Evolutionary conservation across 2,113 vertebrate species (phyloP).

Genomic region (Willisornis vidua): DNA sequence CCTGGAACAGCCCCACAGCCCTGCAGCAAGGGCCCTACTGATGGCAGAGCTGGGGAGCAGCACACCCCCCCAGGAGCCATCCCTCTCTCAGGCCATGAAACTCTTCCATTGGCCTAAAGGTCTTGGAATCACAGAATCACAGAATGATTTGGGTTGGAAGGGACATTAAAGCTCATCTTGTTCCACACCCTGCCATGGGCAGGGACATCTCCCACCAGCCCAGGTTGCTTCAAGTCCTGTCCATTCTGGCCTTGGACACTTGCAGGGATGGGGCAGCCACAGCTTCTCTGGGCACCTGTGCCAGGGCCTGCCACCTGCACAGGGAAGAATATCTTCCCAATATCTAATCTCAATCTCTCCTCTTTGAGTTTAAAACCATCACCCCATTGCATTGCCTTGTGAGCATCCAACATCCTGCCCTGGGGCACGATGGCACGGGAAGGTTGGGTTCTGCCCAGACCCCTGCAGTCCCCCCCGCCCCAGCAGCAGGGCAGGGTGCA

Average conservation of each 20-base stretch:
- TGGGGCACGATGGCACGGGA: background rate
- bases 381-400: background rate
- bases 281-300: background rate
- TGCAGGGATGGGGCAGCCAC: background rate
- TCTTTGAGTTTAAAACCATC: background rate
- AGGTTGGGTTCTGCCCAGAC: background rate
- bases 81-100: background rate
- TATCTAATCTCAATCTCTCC: background rate
- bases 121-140: background rate
- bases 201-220: background rate
- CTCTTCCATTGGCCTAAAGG: background rate
- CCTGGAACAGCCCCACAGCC: background rate
- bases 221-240: background rate
- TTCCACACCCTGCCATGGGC: background rate
- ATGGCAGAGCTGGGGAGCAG: background rate
- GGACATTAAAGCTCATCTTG: background rate
- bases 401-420: background rate
- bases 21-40: background rate
- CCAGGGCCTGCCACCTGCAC: background rate
- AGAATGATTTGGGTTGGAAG: background rate
- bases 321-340: background rate
- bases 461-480: background rate
- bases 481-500: background rate
- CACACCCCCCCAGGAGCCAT: rapidly evolving
- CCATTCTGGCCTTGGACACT: background rate